phyloP scores from a whole-genome alignment of 2,113 vertebrate species.

The Pyrgilauda ruficollis region DNA sequence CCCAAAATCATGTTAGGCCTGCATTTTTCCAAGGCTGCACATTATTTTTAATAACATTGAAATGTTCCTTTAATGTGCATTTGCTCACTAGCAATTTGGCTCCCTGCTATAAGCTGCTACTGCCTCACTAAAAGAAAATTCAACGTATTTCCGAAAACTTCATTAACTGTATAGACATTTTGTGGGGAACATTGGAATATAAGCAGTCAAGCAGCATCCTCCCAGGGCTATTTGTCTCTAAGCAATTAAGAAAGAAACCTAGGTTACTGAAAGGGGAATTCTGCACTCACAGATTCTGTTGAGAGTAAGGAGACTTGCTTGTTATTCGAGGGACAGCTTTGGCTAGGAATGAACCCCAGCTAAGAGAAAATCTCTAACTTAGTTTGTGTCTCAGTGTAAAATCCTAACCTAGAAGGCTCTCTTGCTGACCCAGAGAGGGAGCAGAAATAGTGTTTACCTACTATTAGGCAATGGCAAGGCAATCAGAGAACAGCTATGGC shows the following conservation, averaged over 20 bases:
- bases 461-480: not conserved
- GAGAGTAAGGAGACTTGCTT: not conserved
- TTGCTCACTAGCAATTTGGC: constrained; percentile 33
- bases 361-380: not conserved
- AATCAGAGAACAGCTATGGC: not conserved
- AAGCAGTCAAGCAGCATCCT: constrained; percentile 17
- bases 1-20: constrained; percentile 22
- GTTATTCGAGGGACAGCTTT: not conserved
- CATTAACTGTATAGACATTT: constrained; percentile 41
- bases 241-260: constrained; percentile 7
- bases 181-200: not conserved
- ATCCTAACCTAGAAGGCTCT: not conserved
- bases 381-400: not conserved
- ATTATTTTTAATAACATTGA: constrained; percentile 42
- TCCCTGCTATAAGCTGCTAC: constrained; percentile 16
- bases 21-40: constrained; percentile 39
- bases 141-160: constrained; percentile 11
- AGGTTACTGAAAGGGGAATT: not conserved
- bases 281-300: not conserved
- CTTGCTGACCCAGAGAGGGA: not conserved
- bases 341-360: not conserved
- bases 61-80: constrained; percentile 38
- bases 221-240: not conserved
- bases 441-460: not conserved
- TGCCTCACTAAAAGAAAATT: constrained; percentile 29